Conservation (phyloP, 2,888 invertebrate species). For the Falcaria lacertinaria region DNA sequence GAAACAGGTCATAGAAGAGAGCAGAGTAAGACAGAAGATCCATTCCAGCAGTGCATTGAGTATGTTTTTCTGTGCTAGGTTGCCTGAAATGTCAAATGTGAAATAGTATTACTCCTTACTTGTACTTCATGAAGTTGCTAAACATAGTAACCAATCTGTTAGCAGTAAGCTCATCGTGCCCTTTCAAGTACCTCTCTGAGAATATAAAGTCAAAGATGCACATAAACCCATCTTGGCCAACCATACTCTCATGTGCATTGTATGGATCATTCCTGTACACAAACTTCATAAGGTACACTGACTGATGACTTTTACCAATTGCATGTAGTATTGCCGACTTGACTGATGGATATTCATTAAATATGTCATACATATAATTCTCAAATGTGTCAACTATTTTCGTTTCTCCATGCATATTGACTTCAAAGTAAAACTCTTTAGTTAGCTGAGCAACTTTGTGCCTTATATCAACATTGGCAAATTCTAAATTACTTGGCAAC, state of each 20-base stretch:
- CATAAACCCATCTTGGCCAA: conserved; percentile 14
- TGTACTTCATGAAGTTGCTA: conserved; percentile 54
- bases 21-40: too few relatives aligned
- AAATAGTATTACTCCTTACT: too few relatives aligned
- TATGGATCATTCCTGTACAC: conserved; percentile 14
- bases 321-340: conserved; percentile 51
- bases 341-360: conserved; percentile 50
- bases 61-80: too few relatives aligned
- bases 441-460: conserved; percentile 43
- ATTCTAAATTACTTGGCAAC: conserved; percentile 55
- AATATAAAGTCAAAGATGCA: conserved; percentile 43
- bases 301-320: conserved; percentile 24
- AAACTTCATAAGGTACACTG: conserved; percentile 56
- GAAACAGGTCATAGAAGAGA: too few relatives aligned
- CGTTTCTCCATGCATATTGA: conserved; percentile 11
- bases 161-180: conserved; percentile 25
- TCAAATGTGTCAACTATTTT: conserved; percentile 33
- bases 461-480: conserved; percentile 31
- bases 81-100: too few relatives aligned
- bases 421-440: conserved; percentile 53
- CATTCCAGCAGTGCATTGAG: too few relatives aligned
- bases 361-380: conserved; percentile 54
- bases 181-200: conserved; percentile 17
- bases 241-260: background rate
- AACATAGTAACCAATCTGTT: conserved; percentile 41